Percentiles rank a stretch among this genome's conserved stretches.
Evolutionary conservation across 1,140 invertebrate species (phyloP).

Genomic region (Mactra quadrangularis): DNA sequence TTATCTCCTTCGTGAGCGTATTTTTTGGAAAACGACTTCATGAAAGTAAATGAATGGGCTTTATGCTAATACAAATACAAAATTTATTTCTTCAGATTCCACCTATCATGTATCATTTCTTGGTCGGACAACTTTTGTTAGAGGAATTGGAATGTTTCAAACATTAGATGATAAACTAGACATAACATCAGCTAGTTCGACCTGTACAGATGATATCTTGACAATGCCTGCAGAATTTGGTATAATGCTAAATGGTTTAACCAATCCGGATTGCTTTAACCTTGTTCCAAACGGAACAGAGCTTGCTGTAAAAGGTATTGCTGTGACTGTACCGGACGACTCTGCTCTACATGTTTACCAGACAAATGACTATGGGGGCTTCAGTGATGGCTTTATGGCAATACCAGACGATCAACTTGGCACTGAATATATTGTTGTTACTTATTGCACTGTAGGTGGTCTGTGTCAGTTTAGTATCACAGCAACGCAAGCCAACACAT

Average conservation of each 20-base stretch:
- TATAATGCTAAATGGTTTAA: not conserved
- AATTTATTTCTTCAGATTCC: no score
- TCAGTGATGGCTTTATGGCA: conserved; percentile 31
- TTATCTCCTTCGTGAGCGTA: no score
- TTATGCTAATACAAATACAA: no score
- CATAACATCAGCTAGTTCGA: not conserved
- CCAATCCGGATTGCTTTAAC: not conserved
- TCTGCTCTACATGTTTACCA: conserved; percentile 30
- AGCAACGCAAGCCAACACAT: conserved; percentile 8
- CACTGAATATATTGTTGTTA: conserved; percentile 34
- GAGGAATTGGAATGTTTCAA: not conserved
- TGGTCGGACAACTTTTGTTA: no score
- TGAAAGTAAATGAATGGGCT: no score
- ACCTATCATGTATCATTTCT: no score
- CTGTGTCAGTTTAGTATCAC: conserved; percentile 42
- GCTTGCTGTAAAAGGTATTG: not conserved
- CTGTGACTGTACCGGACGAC: not conserved
- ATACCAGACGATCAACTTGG: conserved; percentile 44
- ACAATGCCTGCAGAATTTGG: not conserved
- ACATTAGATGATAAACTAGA: not conserved
- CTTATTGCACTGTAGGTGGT: conserved; percentile 47
- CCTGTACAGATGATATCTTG: not conserved
- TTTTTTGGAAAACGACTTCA: no score
- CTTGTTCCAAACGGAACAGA: conserved; percentile 14
- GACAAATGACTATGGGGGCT: not conserved